Base-by-base conservation (phyloP, 2,888 invertebrate genomes). In the Eilema sororculum region DNA sequence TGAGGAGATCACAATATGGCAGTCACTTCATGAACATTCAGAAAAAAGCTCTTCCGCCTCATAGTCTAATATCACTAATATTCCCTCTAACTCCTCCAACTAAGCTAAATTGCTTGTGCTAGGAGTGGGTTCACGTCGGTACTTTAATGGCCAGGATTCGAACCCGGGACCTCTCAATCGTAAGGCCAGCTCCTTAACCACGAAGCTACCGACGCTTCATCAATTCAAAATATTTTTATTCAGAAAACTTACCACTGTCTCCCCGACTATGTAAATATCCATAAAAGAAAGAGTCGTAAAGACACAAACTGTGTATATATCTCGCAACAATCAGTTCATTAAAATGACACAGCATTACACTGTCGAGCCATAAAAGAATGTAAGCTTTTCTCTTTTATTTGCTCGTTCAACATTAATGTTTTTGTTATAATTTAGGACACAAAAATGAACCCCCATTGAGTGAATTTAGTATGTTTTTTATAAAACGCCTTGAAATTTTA, bases 311-410 rank as follows among this genome's bases (percentile, higher is more conserved):
- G 70, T 22, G 30, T 58, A 71, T 67, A 46, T 66, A 71, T 75
- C 68, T 62, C 52, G 63, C 71, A 71, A 75, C 78, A 81, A 80
- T 77, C 82, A 79, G 78, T 80, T 79, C 77, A 81, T 82, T 82
- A 80, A 74, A 78, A 81, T 74, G 77, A 80, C 78, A 73, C 76
- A 73, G 67, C 68, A 73, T 74, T 78, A 78, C 80, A 78, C 74
- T 82, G 77, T 61, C 66, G 70, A 46, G 41, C 65, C 73, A 79
- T 79, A 73, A 78, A 80, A 74, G 65, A 72, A 71, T 75, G 67
- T 67, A 75, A 71, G 73, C 71, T 73, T 76, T 81, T 67, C 41
- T 71, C 68, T 79, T 80, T 82, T 79, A 78, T 82, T 75, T 67
- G 62, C 68, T 69, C 60, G 58, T 73, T 70, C 74, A 72, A 78